These are phyloP conservation scores for Hippocampus kuda DNA, from an alignment of 2,797 vertebrate species.

Conservation along the genomic window DNA sequence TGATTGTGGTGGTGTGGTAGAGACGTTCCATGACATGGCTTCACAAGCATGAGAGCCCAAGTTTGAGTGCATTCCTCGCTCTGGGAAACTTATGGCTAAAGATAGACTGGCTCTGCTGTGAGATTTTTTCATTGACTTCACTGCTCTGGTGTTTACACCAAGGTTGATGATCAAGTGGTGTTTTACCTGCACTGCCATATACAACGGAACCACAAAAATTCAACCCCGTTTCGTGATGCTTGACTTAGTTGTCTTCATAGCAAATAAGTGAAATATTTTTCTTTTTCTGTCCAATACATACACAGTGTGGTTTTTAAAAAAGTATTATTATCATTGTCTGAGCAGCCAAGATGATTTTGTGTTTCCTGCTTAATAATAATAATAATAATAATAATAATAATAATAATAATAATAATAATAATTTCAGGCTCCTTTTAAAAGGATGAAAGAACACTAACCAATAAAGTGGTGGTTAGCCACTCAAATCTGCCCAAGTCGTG, in stretches of 20 bases:
- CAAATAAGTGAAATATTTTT: too few species aligned
- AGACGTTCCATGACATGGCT: constrained; percentile 52
- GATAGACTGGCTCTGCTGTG: constrained; percentile 30
- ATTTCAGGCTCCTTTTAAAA: too few species aligned
- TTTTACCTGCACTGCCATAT: neutral
- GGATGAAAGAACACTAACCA: too few species aligned
- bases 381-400: too few species aligned
- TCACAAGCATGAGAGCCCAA: constrained; percentile 46
- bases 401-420: too few species aligned
- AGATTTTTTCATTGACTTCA: neutral
- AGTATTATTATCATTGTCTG: too few species aligned
- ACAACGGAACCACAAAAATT: neutral
- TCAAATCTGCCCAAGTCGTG: too few species aligned
- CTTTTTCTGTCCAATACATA: too few species aligned
- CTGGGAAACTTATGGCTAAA: constrained; percentile 52
- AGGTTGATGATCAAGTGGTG: neutral
- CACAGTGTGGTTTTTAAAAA: too few species aligned
- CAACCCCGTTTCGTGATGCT: neutral
- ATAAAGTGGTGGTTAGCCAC: too few species aligned
- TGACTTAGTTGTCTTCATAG: neutral
- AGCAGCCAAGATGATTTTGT: too few species aligned
- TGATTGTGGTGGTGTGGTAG: constrained; percentile 17
- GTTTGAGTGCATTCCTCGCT: constrained; percentile 37
- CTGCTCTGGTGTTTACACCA: neutral
- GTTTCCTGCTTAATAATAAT: too few species aligned